Evolutionary conservation across 2,113 vertebrate species (phyloP), one percentile per base, ranked within the genome.

Genomic region (Catagonus wagneri): DNA sequence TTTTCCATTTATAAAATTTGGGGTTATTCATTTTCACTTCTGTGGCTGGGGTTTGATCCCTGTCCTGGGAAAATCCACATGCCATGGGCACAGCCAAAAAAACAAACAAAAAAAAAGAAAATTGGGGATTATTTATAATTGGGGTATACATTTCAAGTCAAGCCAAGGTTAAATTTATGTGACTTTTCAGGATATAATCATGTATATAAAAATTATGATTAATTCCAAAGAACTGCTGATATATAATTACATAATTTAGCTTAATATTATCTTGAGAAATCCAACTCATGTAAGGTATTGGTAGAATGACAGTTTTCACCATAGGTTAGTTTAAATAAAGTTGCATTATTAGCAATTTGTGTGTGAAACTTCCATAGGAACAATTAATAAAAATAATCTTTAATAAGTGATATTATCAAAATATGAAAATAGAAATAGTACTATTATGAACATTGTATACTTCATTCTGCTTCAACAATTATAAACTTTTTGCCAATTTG

Each of bases 201-300:
- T 76, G 29, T 75, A 32, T 12, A 50, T 15, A 97, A 97, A 92
- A 86, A 72, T 71, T 93, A 72, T 23, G 17, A 29, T 56, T 92
- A 75, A 90, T 79, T 88, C 8, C 22, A 75, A 88, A 44, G 12
- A 20, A 36, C 23, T 76, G 44, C n/a, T 95, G 61, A 68, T 92
- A 88, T n/a, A 1, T 93, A 93, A 95, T 90, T 90, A 56, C 34
- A 72, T 89, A 72, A 50, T 93, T 89, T 78, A 66, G 27, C 16
- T 94, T 94, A 94, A 90, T 94, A 87, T 83, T 92, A 94, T 71
- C 63, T 66, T 87, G 66, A 92, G 10, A 85, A 25, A 79, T 60
- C 11, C 1, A 94, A 9, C 0, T 93, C 19, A 80, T 56, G 11
- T 75, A n/a, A 90, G 84, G 61, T 84, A 76, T 90, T 90, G 25